Conservation (phyloP, 2,797 vertebrate species). For the Pseudocheirus occidentalis region DNA sequence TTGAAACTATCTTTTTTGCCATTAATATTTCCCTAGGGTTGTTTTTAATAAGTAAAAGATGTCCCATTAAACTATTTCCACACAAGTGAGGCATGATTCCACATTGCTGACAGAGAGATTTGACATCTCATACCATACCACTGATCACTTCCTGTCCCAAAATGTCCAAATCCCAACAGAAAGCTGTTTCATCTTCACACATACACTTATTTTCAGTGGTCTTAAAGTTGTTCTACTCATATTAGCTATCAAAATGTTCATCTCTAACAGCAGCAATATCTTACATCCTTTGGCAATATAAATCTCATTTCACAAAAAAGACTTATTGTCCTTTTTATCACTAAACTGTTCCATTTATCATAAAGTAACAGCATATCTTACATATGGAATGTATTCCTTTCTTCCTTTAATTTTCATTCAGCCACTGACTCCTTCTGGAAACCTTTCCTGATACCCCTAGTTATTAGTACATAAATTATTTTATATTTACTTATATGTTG, state of each 20-base stretch:
- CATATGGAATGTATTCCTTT: neutral
- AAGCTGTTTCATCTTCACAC: neutral
- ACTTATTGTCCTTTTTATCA: neutral
- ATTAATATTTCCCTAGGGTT: neutral
- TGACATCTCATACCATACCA: neutral
- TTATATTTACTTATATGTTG: neutral
- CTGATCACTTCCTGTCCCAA: neutral
- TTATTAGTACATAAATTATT: neutral
- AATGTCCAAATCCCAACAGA: neutral
- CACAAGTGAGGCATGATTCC: neutral
- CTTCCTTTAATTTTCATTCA: neutral
- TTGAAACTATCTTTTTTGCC: neutral
- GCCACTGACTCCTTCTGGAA: neutral
- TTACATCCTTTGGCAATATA: neutral
- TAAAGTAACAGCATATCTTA: neutral
- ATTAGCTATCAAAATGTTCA: neutral
- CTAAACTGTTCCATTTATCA: neutral
- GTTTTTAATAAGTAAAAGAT: neutral
- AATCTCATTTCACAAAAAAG: neutral
- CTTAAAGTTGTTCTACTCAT: neutral
- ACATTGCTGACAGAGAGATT: neutral
- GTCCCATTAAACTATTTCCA: neutral
- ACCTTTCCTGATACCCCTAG: neutral
- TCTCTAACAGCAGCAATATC: neutral
- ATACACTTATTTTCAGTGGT: neutral